Base-by-base conservation (phyloP, 2,797 vertebrate species). In the Staurois parvus region DNA sequence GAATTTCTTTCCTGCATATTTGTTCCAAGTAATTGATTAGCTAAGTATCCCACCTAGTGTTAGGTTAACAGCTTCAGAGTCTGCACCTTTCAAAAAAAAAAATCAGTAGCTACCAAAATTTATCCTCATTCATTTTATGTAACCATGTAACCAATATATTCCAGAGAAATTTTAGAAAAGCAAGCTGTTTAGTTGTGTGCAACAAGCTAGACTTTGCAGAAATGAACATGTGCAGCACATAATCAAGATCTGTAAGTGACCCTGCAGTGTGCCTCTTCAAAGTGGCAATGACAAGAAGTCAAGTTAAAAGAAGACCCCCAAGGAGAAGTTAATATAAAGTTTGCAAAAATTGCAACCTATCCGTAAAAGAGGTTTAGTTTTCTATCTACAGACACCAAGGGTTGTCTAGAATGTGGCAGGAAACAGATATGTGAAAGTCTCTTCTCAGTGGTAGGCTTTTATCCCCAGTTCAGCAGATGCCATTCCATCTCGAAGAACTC, bases 401-500 rank as follows among this genome's bases (percentile, higher is more conserved):
- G 21, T 45, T 73, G 72, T 26, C 72, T 17, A 42, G 40, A 48
- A 73, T 73, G 42, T 15, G 15, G 26, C 68, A 21, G 19, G 30
- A 24, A 59, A 59, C 52, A 24, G 52, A 59, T 59, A 21, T 59
- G 32, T 34, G 19, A 70, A 75, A 75, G 42, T 56, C 15, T 52
- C 4, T 6, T 75, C 73, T 75, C 42, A 17, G 42, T 17, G 24
- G 11, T 28, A 56, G 21, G 7, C 28, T 32, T 56, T 59, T 76
- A 30, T 75, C 45, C 9, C 74, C 45, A 32, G 42, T 17, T 76
- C 19, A 76, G 28, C 42, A 32, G 74, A 48, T 75, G 73, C 26
- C 29, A 52, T 28, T 75, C 4, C 26, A 52, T 56, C 28, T 76
- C 21, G 13, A 7, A 76, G 52, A 59, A 12, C 29, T 59, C 9